Base-by-base conservation (phyloP, 2,113 vertebrate genomes). In the Cyanistes caeruleus region DNA sequence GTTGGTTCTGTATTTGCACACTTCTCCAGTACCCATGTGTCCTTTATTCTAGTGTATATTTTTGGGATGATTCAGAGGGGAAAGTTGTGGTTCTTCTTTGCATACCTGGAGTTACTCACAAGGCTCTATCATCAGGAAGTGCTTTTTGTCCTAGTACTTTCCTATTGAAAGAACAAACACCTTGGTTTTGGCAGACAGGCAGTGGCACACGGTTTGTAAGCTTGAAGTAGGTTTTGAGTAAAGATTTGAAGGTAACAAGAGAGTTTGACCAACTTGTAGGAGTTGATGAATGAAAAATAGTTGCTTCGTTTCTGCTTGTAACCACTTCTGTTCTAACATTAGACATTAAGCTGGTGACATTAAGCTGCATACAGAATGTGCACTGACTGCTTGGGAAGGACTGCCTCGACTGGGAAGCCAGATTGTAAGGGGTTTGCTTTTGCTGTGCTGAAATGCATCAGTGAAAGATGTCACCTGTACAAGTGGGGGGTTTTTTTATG, bases 341-440 rank as follows among this genome's bases (percentile, higher is more conserved):
- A 49, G n/a, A n/a, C n/a, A n/a, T n/a, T n/a, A n/a, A n/a, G n/a
- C 22, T 1, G 0, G 3, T 74, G 53, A 46, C 11, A 7, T 33
- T 37, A 43, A 58, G 39, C n/a, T 81, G 25, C 8, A 6, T 7
- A 3, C 7, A 33, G 35, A 39, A 65, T 27, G 39, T 43, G 35
- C 22, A 56, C 23, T 30, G 21, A 13, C 33, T 56, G 39, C 58
- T 37, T 31, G 52, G 15, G 55, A 55, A 39, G 18, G n/a, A 70
- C 33, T 39, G 39, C 27, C 56, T 63, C 2, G 6, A 11, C 23
- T 35, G 25, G 43, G 48, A 74, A 63, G 39, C 8, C 10, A 27
- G 43, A 15, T 7, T 53, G 7, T 41, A 8, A 46, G 48, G 15
- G 5, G 13, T 39, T 35, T 59, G 67, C 15, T 56, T 85, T 58